Evolutionary conservation across 2,113 vertebrate species (phyloP).

Genomic region (Callipepla squamata): DNA sequence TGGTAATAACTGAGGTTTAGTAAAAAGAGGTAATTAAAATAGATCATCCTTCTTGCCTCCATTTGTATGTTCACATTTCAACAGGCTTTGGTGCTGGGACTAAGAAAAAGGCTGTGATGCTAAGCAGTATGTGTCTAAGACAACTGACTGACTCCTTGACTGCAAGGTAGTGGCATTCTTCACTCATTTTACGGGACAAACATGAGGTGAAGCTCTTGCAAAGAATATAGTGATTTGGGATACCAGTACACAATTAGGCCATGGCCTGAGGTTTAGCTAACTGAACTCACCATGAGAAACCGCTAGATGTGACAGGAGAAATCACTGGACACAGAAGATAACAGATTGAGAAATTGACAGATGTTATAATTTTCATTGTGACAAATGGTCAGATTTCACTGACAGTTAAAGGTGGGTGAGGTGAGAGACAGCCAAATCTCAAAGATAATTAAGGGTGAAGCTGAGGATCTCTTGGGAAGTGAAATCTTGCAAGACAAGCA

Average conservation of each 20-base stretch:
- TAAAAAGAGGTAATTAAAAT: neutral
- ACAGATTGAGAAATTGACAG: neutral
- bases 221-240: neutral
- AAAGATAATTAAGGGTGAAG: neutral
- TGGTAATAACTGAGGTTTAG: neutral
- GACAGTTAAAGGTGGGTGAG: neutral
- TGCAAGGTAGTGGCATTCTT: neutral
- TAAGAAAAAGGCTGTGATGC: neutral
- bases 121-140: neutral
- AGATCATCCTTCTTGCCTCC: neutral
- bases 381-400: neutral
- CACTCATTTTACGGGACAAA: neutral
- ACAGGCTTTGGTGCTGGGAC: rapidly evolving
- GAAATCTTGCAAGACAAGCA: neutral
- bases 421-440: neutral
- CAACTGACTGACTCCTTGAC: neutral
- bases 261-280: neutral
- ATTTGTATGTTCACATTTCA: neutral
- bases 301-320: neutral
- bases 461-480: neutral
- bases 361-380: rapidly evolving
- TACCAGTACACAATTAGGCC: neutral
- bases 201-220: neutral
- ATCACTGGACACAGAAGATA: neutral
- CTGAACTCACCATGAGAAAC: neutral